Base-by-base conservation (phyloP, 2,888 invertebrate genomes). In the Philereme vetulata region DNA sequence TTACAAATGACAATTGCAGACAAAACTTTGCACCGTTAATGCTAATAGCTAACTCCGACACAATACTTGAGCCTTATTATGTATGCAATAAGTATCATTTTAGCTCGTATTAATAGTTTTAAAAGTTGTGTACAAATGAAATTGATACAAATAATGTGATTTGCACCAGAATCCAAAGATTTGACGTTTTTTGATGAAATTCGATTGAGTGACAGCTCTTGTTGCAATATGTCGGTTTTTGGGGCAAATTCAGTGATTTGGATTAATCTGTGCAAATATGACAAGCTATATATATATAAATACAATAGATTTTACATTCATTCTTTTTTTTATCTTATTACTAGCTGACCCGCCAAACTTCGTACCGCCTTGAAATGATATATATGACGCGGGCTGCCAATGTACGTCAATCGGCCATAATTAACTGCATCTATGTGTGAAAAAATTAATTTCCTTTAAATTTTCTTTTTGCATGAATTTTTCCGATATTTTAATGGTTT, bases 131-230 rank as follows among this genome's bases (percentile, higher is more conserved):
- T 66, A 70, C 66, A 75, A 77, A 74, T 74, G 76, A 72, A 76
- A 77, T 74, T 72, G 76, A 74, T 76, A 75, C 71, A 67, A 78
- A 72, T 79, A 77, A 78, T 72, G 72, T 65, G 75, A 77, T 81
- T 80, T 71, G 64, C 64, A 64, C 56, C 66, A 64, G 71, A 76
- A 70, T 72, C 71, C 67, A 40, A 63, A 53, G 69, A 68, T 68
- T 73, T 75, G 78, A 74, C 78, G 68, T 72, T 72, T 74, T 71
- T 71, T 68, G 68, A 66, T 63, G 68, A 44, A 62, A 66, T 63
- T 35, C 49, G 54, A 5, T 44, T 57, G 66, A 67, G 51, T 68
- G 69, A 66, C 70, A 62, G 65, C 33, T 62, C 52, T 46, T 64
- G 43, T 59, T 48, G 58, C 68, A 67, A 66, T 68, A 49, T 67